Conservation (phyloP, 2,888 invertebrate genomes). For the Trissolcus brochymenae region DNA sequence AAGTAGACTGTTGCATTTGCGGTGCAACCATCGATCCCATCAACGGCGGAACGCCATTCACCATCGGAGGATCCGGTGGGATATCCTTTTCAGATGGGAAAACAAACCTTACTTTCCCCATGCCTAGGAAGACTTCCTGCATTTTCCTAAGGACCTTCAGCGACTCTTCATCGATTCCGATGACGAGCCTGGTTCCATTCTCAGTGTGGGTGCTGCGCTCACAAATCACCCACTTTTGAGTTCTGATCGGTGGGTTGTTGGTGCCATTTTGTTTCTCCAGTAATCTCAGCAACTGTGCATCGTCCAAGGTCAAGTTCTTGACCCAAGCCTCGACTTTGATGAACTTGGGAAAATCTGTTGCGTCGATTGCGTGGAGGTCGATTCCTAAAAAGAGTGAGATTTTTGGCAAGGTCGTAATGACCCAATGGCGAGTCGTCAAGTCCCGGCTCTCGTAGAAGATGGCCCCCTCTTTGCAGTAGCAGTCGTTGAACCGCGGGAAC, state of each 20-base stretch:
- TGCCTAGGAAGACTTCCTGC: slow-evolving; percentile 13
- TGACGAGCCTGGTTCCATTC: slow-evolving; percentile 16
- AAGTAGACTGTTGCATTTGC: too few species aligned
- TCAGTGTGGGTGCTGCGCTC: slow-evolving; percentile 9
- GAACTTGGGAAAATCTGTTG: slow-evolving; percentile 12
- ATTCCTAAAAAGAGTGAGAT: slow-evolving; percentile 15
- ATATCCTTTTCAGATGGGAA: slow-evolving; percentile 4
- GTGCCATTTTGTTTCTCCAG: slow-evolving; percentile 38
- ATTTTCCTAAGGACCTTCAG: slow-evolving; percentile 2
- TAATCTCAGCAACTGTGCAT: slow-evolving; percentile 9
- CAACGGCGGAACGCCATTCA: too few species aligned
- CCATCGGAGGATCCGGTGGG: too few species aligned
- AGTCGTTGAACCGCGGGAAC: slow-evolving; percentile 29
- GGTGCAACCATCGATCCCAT: too few species aligned
- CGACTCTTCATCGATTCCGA: slow-evolving; percentile 28
- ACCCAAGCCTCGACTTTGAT: slow-evolving; percentile 18
- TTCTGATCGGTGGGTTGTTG: slow-evolving; percentile 15
- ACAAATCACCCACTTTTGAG: slow-evolving; percentile 27
- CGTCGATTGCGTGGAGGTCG: slow-evolving; percentile 17
- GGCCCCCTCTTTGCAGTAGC: slow-evolving; percentile 15
- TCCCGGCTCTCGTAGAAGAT: slow-evolving; percentile 11
- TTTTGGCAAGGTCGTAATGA: slow-evolving; percentile 19
- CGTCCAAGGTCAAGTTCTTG: not conserved
- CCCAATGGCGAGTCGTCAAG: slow-evolving; percentile 24
- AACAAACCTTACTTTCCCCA: slow-evolving; percentile 17